Conservation (phyloP, 1,140 invertebrate genomes). For the Drosophila persimilis region DNA sequence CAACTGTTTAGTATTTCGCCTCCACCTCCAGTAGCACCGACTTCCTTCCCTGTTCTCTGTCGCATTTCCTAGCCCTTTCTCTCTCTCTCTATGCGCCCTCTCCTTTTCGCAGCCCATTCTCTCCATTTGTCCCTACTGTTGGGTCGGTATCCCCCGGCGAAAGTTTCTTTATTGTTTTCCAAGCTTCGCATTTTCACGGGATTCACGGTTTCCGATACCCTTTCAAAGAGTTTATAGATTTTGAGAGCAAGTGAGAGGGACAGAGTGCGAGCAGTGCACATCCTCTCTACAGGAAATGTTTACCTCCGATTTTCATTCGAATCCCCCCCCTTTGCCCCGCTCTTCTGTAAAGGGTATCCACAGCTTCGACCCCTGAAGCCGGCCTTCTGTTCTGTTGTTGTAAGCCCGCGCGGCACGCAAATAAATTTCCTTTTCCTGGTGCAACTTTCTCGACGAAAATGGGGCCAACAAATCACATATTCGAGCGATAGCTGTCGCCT, state of each 20-base stretch:
- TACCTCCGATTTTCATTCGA: neutral
- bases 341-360: no score
- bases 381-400: no score
- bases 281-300: neutral
- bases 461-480: constrained; percentile 23
- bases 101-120: neutral
- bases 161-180: constrained; percentile 56
- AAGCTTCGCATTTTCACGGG: constrained; percentile 54
- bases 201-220: neutral
- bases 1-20: constrained; percentile 53
- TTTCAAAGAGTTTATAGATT: neutral
- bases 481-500: no score
- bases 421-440: constrained; percentile 67
- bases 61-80: no score
- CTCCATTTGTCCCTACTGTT: no score
- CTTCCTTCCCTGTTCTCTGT: neutral
- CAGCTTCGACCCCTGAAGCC: no score
- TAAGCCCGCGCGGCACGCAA: constrained; percentile 54
- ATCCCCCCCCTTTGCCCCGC: no score
- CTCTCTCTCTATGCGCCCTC: constrained; percentile 7
- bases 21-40: no score
- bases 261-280: no score
- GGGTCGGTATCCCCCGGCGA: no score
- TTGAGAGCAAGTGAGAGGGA: no score
- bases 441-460: constrained; percentile 26